Conservation (phyloP, 2,888 invertebrate species). For the Chymomyza caudatula region DNA sequence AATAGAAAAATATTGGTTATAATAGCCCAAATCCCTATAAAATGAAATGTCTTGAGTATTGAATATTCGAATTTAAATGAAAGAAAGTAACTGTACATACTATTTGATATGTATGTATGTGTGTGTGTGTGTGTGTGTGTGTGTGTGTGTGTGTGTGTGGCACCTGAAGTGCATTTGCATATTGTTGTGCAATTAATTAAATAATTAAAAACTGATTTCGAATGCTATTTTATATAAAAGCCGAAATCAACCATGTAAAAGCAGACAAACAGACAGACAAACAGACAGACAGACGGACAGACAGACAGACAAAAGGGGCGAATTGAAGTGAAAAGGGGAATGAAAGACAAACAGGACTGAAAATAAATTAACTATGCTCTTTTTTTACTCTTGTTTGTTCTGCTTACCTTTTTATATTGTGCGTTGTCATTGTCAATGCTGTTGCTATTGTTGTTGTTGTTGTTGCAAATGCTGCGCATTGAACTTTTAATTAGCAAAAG, state of each 20-base stretch:
- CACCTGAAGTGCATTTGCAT: slow-evolving; percentile 41
- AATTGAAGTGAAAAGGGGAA: slow-evolving; percentile 15
- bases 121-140: not conserved
- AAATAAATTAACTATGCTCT: slow-evolving; percentile 52
- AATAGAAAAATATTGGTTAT: too few species aligned
- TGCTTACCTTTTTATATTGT: slow-evolving; percentile 13
- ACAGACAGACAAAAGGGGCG: slow-evolving; percentile 25
- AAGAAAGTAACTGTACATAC: too few species aligned
- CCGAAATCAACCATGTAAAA: slow-evolving; percentile 9
- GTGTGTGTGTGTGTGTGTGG: not conserved
- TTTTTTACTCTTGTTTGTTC: slow-evolving; percentile 9
- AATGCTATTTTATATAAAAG: slow-evolving; percentile 30
- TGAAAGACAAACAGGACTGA: slow-evolving; percentile 24
- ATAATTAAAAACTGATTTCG: slow-evolving; percentile 64
- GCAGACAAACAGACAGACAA: slow-evolving; percentile 3
- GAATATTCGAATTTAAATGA: too few species aligned
- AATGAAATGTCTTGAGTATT: slow-evolving; percentile 1
- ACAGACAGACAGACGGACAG: not conserved
- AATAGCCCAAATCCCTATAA: too few species aligned
- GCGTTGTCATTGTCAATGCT: slow-evolving; percentile 40
- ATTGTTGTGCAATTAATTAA: slow-evolving; percentile 58
- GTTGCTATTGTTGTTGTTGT: slow-evolving; percentile 22
- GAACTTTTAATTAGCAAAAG: slow-evolving; percentile 62
- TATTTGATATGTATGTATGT: slow-evolving; percentile 27
- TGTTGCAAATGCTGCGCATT: slow-evolving; percentile 60